Evolutionary conservation across 2,797 vertebrate species (phyloP).

Genomic region (Mastacembelus armatus): DNA sequence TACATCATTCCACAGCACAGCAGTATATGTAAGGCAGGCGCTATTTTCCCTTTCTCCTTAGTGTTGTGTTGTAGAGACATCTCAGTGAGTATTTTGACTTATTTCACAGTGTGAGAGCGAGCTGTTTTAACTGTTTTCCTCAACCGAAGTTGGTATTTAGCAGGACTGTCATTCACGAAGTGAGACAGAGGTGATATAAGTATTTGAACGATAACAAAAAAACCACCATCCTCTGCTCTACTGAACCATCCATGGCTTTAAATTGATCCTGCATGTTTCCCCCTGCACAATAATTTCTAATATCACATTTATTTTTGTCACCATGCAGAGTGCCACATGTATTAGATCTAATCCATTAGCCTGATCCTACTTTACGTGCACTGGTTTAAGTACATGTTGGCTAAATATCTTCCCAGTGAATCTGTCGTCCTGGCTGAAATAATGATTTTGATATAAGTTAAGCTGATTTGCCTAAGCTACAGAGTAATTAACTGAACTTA

Average conservation of each 20-base stretch:
- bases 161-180: constrained; percentile 35
- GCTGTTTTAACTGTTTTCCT: constrained; percentile 40
- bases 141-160: constrained; percentile 47
- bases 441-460: constrained; percentile 79
- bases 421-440: constrained; percentile 70
- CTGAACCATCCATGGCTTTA: constrained; percentile 56
- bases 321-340: constrained; percentile 48
- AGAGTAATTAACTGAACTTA: constrained; percentile 81
- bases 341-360: constrained; percentile 69
- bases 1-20: constrained; percentile 67
- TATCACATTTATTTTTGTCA: constrained; percentile 65
- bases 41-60: constrained; percentile 37
- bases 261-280: constrained; percentile 51
- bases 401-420: constrained; percentile 71
- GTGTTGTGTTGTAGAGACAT: constrained; percentile 44
- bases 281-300: constrained; percentile 37
- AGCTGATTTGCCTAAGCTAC: constrained; percentile 82
- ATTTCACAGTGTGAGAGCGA: constrained; percentile 28
- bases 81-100: constrained; percentile 66
- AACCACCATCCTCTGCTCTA: constrained; percentile 16
- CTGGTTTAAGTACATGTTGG: constrained; percentile 73
- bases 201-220: constrained; percentile 40
- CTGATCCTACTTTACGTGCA: constrained; percentile 69
- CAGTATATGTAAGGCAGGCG: constrained; percentile 40
- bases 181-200: constrained; percentile 35